phyloP scores from a whole-genome alignment of 2,888 invertebrate species.

The Therioaphis trifolii region DNA sequence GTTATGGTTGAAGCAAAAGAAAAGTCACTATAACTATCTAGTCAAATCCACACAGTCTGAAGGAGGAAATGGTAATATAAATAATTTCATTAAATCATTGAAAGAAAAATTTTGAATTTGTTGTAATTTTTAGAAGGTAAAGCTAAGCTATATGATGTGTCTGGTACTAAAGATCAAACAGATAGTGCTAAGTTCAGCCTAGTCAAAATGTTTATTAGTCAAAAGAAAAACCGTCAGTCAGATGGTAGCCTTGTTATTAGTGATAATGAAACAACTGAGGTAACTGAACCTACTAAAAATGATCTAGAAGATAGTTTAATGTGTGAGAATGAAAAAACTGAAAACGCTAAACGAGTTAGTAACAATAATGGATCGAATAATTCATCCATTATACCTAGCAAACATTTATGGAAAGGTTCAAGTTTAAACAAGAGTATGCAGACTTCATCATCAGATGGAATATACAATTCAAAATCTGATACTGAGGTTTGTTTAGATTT shows the following conservation, averaged over 20 bases:
- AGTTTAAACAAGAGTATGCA: conserved; percentile 81
- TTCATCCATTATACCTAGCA: conserved; percentile 49
- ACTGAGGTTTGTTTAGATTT: conserved; percentile 3
- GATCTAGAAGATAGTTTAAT: conserved; percentile 67
- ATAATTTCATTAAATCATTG: background rate
- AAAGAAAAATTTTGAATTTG: background rate
- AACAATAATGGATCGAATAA: conserved; percentile 55
- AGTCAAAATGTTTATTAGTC: conserved; percentile 89
- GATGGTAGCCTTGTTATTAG: conserved; percentile 61
- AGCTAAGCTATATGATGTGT: conserved; percentile 53
- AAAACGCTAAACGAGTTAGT: conserved; percentile 49
- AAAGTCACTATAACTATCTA: conserved; percentile 60
- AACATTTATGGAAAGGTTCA: conserved; percentile 70
- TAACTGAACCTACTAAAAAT: conserved; percentile 30
- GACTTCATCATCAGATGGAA: conserved; percentile 71
- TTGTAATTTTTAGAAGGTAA: conserved; percentile 44
- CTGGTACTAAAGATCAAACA: conserved; percentile 47
- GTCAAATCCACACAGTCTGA: conserved; percentile 60
- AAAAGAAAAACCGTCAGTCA: conserved; percentile 68
- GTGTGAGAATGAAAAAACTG: conserved; percentile 48
- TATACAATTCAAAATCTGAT: conserved; percentile 54
- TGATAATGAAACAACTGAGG: conserved; percentile 42
- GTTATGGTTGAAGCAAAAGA: conserved; percentile 56
- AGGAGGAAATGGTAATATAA: conserved; percentile 56
- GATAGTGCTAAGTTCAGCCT: conserved; percentile 74